Evolutionary conservation across 2,888 invertebrate species (phyloP).

Genomic region (Polymixis lichenea): DNA sequence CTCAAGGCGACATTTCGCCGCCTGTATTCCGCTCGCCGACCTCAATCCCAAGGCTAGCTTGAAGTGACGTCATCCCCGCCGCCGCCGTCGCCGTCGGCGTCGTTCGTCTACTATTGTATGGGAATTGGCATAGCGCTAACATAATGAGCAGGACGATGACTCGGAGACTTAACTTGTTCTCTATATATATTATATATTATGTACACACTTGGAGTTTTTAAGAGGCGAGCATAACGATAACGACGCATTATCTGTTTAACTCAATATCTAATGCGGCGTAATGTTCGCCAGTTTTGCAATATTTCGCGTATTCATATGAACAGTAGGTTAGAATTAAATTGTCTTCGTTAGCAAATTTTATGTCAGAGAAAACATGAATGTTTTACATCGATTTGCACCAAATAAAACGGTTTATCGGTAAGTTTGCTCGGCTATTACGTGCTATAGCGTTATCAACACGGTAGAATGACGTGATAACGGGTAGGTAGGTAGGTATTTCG

Average conservation of each 20-base stretch:
- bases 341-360: conserved; percentile 46
- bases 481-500: conserved; percentile 80
- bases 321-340: conserved; percentile 42
- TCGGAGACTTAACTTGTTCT: conserved; percentile 53
- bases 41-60: conserved; percentile 88
- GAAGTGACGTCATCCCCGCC: conserved; percentile 85
- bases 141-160: conserved; percentile 85
- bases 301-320: conserved; percentile 23
- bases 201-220: conserved; percentile 15
- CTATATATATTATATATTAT: conserved; percentile 31
- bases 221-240: conserved; percentile 21
- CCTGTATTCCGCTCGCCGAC: conserved; percentile 85
- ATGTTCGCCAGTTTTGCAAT: conserved; percentile 20
- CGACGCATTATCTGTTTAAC: conserved; percentile 8
- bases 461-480: conserved; percentile 83
- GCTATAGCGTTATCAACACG: conserved; percentile 81
- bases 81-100: conserved; percentile 76
- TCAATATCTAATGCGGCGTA: conserved; percentile 1
- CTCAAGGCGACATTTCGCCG: conserved; percentile 85
- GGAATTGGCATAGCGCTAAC: conserved; percentile 84
- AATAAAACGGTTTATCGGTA: conserved; percentile 74
- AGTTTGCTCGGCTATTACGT: conserved; percentile 78
- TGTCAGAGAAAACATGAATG: conserved; percentile 51
- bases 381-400: conserved; percentile 64
- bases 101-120: conserved; percentile 83